Evolutionary conservation across 2,113 vertebrate species (phyloP).

Genomic region (Strix aluco): DNA sequence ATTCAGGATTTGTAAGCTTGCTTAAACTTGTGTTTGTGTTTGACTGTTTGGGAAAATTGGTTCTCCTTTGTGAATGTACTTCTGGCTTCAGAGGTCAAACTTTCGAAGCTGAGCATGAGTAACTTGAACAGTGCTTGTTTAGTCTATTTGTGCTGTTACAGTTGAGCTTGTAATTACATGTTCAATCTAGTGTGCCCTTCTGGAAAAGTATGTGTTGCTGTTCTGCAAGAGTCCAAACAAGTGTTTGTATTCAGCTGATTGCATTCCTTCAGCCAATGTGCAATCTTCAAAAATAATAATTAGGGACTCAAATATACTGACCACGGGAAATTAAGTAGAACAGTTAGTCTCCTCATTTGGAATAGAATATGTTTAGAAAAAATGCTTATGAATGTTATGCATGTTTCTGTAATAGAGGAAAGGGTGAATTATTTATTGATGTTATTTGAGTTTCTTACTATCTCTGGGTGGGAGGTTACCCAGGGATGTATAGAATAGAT

Average conservation of each 20-base stretch:
- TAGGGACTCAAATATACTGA: background rate
- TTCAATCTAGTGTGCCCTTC: background rate
- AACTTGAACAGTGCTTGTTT: constrained; percentile 6
- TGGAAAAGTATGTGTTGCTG: background rate
- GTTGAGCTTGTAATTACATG: constrained; percentile 19
- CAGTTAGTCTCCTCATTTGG: background rate
- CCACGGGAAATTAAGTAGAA: background rate
- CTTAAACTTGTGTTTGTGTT: constrained; percentile 10
- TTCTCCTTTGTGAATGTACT: background rate
- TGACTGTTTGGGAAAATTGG: background rate
- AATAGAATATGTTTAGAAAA: background rate
- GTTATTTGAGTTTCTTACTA: background rate
- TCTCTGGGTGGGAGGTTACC: background rate
- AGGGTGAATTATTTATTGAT: background rate
- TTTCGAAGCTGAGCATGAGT: background rate
- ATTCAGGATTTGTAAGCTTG: background rate
- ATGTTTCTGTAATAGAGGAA: background rate
- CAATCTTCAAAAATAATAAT: background rate
- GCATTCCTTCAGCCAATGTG: background rate
- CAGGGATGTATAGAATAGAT: background rate
- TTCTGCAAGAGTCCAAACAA: constrained; percentile 17
- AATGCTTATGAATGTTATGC: background rate
- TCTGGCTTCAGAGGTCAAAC: constrained; percentile 24
- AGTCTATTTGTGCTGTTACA: background rate
- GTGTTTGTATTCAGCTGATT: background rate